Percentiles rank a stretch among this genome's conserved stretches.
phyloP scores from a whole-genome alignment of 2,888 invertebrate species.

The Ophion ventricosus region DNA sequence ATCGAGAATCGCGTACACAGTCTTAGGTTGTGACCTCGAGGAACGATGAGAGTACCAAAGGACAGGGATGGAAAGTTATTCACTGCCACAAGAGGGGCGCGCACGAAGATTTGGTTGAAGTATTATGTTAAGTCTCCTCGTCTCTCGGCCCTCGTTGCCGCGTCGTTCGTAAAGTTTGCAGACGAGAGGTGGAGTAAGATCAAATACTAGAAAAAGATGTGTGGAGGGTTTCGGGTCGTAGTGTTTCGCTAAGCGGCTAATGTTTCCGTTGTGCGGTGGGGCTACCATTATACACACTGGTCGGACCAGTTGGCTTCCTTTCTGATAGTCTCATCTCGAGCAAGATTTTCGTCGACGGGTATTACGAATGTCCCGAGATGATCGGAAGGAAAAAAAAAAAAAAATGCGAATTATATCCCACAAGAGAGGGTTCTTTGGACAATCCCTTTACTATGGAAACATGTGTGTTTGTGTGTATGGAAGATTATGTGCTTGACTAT shows the following conservation, averaged over 20 bases:
- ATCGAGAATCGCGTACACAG: slow-evolving; percentile 52
- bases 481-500: too few relatives aligned
- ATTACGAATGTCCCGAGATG: not conserved
- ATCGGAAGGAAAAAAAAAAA: not conserved
- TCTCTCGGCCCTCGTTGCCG: not conserved
- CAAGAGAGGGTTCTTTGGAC: slow-evolving; percentile 9
- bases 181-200: slow-evolving; percentile 5
- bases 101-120: slow-evolving; percentile 3
- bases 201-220: slow-evolving; percentile 15
- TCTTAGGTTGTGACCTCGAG: slow-evolving; percentile 60
- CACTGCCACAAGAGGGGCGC: not conserved
- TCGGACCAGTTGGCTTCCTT: slow-evolving; percentile 33
- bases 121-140: slow-evolving; percentile 3
- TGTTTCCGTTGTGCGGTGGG: slow-evolving; percentile 40
- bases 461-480: not conserved
- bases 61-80: slow-evolving; percentile 18
- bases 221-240: not conserved
- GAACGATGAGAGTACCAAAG: slow-evolving; percentile 1
- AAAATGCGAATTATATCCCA: slow-evolving; percentile 33
- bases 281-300: slow-evolving; percentile 27
- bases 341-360: slow-evolving; percentile 29
- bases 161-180: slow-evolving; percentile 6
- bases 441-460: not conserved
- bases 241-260: slow-evolving; percentile 51
- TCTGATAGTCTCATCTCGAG: not conserved